Evolutionary conservation across 2,888 invertebrate species (phyloP), one percentile per base, ranked within the genome.

Genomic region (Barypeithes pellucidus): DNA sequence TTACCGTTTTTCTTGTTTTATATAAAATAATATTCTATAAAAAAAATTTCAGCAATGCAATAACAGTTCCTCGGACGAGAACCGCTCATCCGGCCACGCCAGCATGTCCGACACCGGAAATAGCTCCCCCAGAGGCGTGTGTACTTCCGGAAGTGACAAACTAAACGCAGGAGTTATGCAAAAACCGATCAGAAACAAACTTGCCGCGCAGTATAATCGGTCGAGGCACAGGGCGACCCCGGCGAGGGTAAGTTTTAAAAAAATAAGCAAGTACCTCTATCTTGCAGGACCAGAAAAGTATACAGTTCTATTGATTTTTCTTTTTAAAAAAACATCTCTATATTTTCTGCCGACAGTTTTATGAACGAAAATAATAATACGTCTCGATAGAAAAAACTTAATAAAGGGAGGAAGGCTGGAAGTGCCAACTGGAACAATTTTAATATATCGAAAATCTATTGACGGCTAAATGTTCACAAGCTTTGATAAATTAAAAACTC

Each of bases 21-120:
- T 24, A 5, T 24, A 29, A 29, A 29, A 29, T 29, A 29, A n/a
- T n/a, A n/a, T n/a, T n/a, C n/a, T n/a, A n/a, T n/a, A n/a, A n/a
- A n/a, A 4, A 29, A 8, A 29, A 36, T 65, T 69, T 0, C 66
- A 84, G 73, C 84, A 88, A 84, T 87, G 87, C 77, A 85, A 87
- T 67, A 78, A 81, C 74, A 95, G 95, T 85, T 95, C 95, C 18
- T 95, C 95, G 2, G 95, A 95, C 82, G 95, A 95, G 86, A 95
- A 95, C 85, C 89, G 95, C 39, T 95, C 95, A n/a, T 96, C 96
- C 0, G 96, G 96, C 0, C 96, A 96, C 86, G 96, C 96, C 7
- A 95, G 95, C 80, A 96, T 96, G 95, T 95, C 95, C n/a, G 95
- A 96, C 85, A 94, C 94, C 63, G 94, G 95, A 2, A 91, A 92